A percentile compares a stretch with the other conserved stretches of the same genome.
Conservation (phyloP, 2,797 vertebrate species). For the Coranthus polyacanthus region DNA sequence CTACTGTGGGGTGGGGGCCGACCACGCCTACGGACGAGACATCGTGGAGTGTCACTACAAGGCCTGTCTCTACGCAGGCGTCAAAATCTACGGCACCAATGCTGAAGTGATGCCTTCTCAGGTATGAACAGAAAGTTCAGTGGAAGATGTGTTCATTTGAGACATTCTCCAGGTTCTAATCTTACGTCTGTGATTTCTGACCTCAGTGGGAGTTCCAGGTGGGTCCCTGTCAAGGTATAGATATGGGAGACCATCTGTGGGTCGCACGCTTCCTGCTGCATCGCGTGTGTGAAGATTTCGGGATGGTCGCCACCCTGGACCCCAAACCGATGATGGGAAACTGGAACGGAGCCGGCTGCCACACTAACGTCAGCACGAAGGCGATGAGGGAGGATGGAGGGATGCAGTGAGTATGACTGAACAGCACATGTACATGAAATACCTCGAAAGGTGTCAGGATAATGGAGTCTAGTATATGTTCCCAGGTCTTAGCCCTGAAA, state of each 20-base stretch:
- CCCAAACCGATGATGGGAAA: constrained; percentile 89
- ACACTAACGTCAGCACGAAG: constrained; percentile 91
- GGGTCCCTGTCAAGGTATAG: constrained; percentile 89
- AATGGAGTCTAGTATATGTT: too few species aligned
- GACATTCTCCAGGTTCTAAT: neutral
- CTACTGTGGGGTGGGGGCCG: constrained; percentile 91
- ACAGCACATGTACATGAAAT: too few species aligned
- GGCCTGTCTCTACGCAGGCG: constrained; percentile 88
- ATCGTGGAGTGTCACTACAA: constrained; percentile 91
- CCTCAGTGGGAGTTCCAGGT: constrained; percentile 94
- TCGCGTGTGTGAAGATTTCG: constrained; percentile 91
- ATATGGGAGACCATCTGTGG: constrained; percentile 92
- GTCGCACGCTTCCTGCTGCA: constrained; percentile 90
- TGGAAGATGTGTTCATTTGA: too few species aligned
- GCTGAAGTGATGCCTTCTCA: constrained; percentile 94
- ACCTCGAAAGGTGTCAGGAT: too few species aligned
- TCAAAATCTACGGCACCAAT: constrained; percentile 89
- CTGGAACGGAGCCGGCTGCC: constrained; percentile 92
- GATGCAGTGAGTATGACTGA: constrained; percentile 84
- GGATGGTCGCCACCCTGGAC: constrained; percentile 87
- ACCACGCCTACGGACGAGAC: constrained; percentile 88
- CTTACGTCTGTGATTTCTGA: neutral
- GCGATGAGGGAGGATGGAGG: constrained; percentile 87
- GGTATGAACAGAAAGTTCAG: constrained; percentile 77
- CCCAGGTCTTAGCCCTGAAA: too few species aligned